Base-by-base conservation (phyloP, 2,113 vertebrate species). In the Nettapus auritus region DNA sequence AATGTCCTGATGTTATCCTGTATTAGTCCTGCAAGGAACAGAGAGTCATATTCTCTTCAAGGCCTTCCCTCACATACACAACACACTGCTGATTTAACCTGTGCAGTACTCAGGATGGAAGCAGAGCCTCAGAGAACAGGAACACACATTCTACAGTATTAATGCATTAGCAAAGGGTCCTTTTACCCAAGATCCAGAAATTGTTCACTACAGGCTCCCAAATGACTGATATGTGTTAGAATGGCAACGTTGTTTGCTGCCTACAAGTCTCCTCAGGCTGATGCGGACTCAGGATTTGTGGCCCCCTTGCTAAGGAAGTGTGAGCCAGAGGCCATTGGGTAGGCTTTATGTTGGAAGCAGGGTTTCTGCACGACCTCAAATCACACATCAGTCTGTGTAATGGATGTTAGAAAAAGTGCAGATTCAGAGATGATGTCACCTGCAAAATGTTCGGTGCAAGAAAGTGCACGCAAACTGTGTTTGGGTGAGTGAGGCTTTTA, bases 371-470 rank as follows among this genome's bases (percentile, higher is more conserved):
- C 21, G 63, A 38, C 13, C 20, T 59, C 56, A 63, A 46, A 75
- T 53, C 46, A 33, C 29, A 70, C 38, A 59, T 52, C 1, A 0
- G 16, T 59, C 55, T 50, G 33, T 0, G 1, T 57, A 38, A 26
- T 22, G 42, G 46, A 8, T 64, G 20, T 82, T 29, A 52, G 50
- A 68, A 94, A 91, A 29, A 23, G 46, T 86, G 19, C 46, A 62
- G 11, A 63, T 79, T 66, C 44, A 46, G 64, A 48, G 48, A 8
- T 23, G 40, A 40, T 80, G 52, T 23, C 50, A 80, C 26, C 38
- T 70, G 33, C 22, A 33, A 60, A 66, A 40, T 15, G 12, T 40
- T 52, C 48, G 21, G 40, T 40, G 36, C 29, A 63, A 63, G 55
- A 44, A 55, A 56, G 20, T 34, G 22, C n/a, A 42, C 13, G 10